Percentiles rank a stretch among this genome's conserved stretches.
phyloP scores from a whole-genome alignment of 1,140 invertebrate genomes.

The Trachymyrmex cornetzi region DNA sequence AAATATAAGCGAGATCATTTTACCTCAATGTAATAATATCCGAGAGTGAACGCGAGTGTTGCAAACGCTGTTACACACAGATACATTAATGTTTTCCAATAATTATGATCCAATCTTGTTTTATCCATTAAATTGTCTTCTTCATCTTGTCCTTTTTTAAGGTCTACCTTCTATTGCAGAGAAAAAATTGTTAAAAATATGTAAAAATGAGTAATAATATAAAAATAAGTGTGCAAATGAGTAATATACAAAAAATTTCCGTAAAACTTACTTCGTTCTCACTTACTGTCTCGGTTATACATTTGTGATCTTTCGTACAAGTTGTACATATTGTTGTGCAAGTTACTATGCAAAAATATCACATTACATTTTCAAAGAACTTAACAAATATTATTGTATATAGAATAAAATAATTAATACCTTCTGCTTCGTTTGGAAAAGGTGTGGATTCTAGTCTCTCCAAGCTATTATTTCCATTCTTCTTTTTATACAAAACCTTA shows the following conservation, averaged over 20 bases:
- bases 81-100: slow-evolving; percentile 82
- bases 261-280: slow-evolving; percentile 59
- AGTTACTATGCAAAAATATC: slow-evolving; percentile 26
- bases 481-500: slow-evolving; percentile 50
- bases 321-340: slow-evolving; percentile 29
- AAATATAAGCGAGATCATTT: background rate
- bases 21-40: slow-evolving; percentile 91
- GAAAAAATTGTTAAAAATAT: slow-evolving; percentile 46
- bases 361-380: slow-evolving; percentile 12
- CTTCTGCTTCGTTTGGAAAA: slow-evolving; percentile 53
- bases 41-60: slow-evolving; percentile 91
- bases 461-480: background rate
- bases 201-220: background rate
- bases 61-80: slow-evolving; percentile 89
- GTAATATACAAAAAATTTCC: background rate
- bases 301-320: slow-evolving; percentile 72
- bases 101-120: slow-evolving; percentile 74
- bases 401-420: slow-evolving; percentile 54
- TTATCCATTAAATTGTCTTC: slow-evolving; percentile 70
- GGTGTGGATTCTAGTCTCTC: slow-evolving; percentile 5
- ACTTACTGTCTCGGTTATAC: slow-evolving; percentile 41
- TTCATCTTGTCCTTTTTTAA: slow-evolving; percentile 50
- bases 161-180: slow-evolving; percentile 61
- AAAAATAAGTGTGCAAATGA: background rate
- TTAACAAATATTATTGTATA: background rate